phyloP scores from a whole-genome alignment of 1,140 invertebrate genomes.

The Lordiphosa stackelbergi region DNA sequence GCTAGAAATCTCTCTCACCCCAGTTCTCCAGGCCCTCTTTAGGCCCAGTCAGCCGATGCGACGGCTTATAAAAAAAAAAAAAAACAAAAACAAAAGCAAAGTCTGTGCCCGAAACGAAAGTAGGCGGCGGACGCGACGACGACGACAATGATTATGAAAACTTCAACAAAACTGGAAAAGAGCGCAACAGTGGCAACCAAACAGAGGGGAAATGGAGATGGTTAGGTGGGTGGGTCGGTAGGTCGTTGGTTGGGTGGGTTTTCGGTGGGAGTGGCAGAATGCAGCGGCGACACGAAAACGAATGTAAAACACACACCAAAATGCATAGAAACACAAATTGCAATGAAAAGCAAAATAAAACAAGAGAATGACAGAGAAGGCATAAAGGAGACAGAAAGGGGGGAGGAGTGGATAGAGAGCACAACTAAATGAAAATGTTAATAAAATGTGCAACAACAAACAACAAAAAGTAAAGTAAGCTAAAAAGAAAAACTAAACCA shows the following conservation, averaged over 20 bases:
- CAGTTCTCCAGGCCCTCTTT: slow-evolving; percentile 1
- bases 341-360: slow-evolving; percentile 68
- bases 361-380: slow-evolving; percentile 19
- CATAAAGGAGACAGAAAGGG: slow-evolving; percentile 7
- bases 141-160: slow-evolving; percentile 72
- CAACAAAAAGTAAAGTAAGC: slow-evolving; percentile 57
- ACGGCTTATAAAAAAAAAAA: slow-evolving; percentile 41
- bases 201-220: background rate
- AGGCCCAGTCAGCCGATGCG: slow-evolving; percentile 33
- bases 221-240: slow-evolving; percentile 4
- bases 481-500: slow-evolving; percentile 71
- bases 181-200: slow-evolving; percentile 58
- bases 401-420: slow-evolving; percentile 8
- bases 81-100: slow-evolving; percentile 33
- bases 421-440: slow-evolving; percentile 73
- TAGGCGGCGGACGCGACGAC: slow-evolving; percentile 44
- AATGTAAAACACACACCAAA: slow-evolving; percentile 75
- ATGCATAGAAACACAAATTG: slow-evolving; percentile 74
- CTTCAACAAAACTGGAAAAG: slow-evolving; percentile 70
- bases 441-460: slow-evolving; percentile 68
- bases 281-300: slow-evolving; percentile 67
- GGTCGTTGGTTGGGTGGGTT: slow-evolving; percentile 8
- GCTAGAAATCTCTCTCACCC: slow-evolving; percentile 45
- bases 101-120: slow-evolving; percentile 60
- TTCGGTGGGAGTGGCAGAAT: slow-evolving; percentile 28